phyloP scores from a whole-genome alignment of 2,113 vertebrate genomes.

The Grammomys dolichurus region DNA sequence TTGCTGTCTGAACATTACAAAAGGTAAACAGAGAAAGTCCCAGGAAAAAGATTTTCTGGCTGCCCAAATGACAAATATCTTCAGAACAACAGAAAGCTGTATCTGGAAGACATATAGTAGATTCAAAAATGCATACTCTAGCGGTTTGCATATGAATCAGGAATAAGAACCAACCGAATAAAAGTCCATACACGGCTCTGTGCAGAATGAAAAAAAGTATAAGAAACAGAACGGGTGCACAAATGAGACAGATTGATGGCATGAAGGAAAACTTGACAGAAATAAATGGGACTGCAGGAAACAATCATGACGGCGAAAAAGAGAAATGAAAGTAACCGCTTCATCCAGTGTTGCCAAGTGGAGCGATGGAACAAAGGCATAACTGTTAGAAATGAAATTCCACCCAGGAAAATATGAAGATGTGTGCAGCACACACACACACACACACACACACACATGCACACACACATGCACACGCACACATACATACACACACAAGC shows the following conservation, averaged over 20 bases:
- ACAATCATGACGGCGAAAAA: slow-evolving; percentile 31
- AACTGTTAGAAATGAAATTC: background rate
- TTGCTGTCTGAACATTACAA: background rate
- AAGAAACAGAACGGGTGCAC: background rate
- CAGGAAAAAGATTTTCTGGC: slow-evolving; percentile 14
- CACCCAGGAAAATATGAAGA: background rate
- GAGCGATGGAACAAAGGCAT: background rate
- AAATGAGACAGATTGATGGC: slow-evolving; percentile 70
- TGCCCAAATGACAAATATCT: slow-evolving; percentile 51
- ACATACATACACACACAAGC: background rate
- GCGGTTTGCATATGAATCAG: slow-evolving; percentile 22
- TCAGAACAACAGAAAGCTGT: slow-evolving; percentile 19
- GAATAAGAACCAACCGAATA: slow-evolving; percentile 65
- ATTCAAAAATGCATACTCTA: slow-evolving; percentile 19
- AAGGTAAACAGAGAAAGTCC: slow-evolving; percentile 32
- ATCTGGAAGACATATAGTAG: slow-evolving; percentile 19
- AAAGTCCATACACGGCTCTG: slow-evolving; percentile 43
- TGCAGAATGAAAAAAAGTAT: background rate
- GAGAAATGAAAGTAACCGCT: slow-evolving; percentile 43
- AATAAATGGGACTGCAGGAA: slow-evolving; percentile 66
- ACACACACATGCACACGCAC: background rate
- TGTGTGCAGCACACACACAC: background rate
- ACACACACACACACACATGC: too few relatives aligned
- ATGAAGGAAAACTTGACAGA: slow-evolving; percentile 60
- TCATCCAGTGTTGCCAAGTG: background rate